A percentile compares a stretch with the other conserved stretches of the same genome.
Evolutionary conservation across 2,888 invertebrate species (phyloP).

Genomic region (Biston betularia): DNA sequence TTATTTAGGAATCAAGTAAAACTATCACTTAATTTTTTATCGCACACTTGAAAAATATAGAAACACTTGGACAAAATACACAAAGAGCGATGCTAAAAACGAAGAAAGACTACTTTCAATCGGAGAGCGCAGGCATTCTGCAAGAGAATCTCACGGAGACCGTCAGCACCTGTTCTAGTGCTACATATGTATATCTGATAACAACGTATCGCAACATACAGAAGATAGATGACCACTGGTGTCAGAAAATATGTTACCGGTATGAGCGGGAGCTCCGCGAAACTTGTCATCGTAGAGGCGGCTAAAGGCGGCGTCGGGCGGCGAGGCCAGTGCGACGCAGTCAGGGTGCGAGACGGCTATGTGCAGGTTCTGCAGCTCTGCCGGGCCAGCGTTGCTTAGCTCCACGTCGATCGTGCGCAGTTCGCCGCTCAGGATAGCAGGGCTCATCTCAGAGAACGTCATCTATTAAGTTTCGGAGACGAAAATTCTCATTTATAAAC

Average conservation of each 20-base stretch:
- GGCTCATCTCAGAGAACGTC: constrained; percentile 88
- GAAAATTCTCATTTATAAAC: neutral
- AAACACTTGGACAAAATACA: too few species aligned
- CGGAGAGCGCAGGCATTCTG: too few species aligned
- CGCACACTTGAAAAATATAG: too few species aligned
- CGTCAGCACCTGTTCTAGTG: too few species aligned
- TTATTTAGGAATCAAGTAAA: too few species aligned
- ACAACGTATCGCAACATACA: too few species aligned
- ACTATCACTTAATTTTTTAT: too few species aligned
- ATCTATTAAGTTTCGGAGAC: constrained; percentile 76
- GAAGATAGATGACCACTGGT: too few species aligned
- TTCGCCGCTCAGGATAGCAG: constrained; percentile 91
- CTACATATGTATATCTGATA: too few species aligned
- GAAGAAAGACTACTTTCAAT: too few species aligned
- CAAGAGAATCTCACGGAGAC: too few species aligned
- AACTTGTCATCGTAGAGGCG: constrained; percentile 71
- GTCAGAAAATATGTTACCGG: constrained; percentile 60
- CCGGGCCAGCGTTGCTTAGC: constrained; percentile 89
- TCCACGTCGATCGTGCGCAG: constrained; percentile 89
- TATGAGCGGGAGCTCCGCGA: constrained; percentile 83
- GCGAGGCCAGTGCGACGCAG: constrained; percentile 83
- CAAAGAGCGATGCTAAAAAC: too few species aligned
- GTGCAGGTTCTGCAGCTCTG: constrained; percentile 87
- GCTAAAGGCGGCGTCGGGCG: constrained; percentile 57
- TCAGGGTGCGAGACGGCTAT: constrained; percentile 90